Evolutionary conservation across 2,888 invertebrate genomes (phyloP).

Genomic region (Hipparchia sbordonii): DNA sequence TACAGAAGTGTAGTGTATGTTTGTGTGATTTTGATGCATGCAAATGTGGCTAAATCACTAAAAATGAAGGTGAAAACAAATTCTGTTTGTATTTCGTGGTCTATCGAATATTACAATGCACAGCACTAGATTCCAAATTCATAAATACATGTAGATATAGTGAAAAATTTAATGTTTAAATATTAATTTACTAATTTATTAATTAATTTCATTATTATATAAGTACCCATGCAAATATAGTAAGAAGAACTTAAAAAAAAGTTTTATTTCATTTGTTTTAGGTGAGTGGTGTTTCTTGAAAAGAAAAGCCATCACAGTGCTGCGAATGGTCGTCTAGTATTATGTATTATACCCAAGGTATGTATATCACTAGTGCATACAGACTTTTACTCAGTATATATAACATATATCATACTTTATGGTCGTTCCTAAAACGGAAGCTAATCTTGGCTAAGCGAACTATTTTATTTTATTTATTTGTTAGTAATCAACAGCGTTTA

Average conservation of each 20-base stretch:
- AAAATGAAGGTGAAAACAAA: no score
- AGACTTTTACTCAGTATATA: background rate
- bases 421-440: no score
- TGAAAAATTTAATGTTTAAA: no score
- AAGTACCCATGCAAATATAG: background rate
- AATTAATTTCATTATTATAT: constrained; percentile 1
- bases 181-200: background rate
- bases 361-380: constrained; percentile 36
- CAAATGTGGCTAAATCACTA: no score
- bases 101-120: background rate
- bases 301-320: constrained; percentile 23
- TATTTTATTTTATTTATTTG: no score
- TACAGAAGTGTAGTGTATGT: background rate
- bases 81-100: no score
- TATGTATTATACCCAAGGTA: constrained; percentile 77
- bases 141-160: background rate
- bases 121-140: constrained; percentile 1
- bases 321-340: constrained; percentile 50
- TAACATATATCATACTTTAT: no score
- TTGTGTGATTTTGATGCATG: no score
- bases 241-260: background rate
- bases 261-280: constrained; percentile 43
- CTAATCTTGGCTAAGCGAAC: no score
- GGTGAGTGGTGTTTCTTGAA: constrained; percentile 52
- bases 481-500: no score